A percentile compares a stretch with the other conserved stretches of the same genome.
These are phyloP conservation scores for Maconellicoccus hirsutus DNA, from an alignment of 1,140 invertebrate species.

Conservation along the genomic window DNA sequence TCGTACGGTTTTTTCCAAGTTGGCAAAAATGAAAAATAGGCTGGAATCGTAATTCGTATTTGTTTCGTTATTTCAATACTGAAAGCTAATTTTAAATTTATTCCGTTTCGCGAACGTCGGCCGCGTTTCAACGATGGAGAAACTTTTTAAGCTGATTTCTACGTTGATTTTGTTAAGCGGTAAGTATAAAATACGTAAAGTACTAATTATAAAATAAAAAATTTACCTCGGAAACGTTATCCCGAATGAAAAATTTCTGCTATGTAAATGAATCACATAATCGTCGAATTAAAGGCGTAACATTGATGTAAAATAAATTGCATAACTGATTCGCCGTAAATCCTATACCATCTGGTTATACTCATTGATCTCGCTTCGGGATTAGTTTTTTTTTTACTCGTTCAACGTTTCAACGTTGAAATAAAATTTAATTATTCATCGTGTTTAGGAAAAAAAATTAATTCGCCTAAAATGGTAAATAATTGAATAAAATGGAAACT, in stretches of 20 bases:
- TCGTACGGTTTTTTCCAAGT: background rate
- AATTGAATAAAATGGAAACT: background rate
- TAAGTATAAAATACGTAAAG: background rate
- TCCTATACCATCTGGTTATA: background rate
- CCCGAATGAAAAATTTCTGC: no score
- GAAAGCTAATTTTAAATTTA: background rate
- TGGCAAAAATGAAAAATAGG: background rate
- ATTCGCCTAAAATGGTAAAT: background rate
- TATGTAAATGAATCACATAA: background rate
- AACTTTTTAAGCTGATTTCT: constrained; percentile 1
- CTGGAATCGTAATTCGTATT: background rate
- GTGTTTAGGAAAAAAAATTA: no score
- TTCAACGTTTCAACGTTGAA: no score
- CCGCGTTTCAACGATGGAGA: background rate
- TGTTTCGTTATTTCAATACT: background rate
- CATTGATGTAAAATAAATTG: background rate
- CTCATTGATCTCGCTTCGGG: background rate
- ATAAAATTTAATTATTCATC: no score
- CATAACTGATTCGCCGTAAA: constrained; percentile 3
- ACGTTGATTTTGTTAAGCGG: background rate
- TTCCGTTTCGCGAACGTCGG: background rate
- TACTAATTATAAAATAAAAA: no score
- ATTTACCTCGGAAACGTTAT: no score
- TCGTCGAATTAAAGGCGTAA: background rate
- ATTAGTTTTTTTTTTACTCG: background rate